These are phyloP conservation scores for Sclerurus mexicanus DNA, from an alignment of 2,113 vertebrate species.

Conservation along the genomic window DNA sequence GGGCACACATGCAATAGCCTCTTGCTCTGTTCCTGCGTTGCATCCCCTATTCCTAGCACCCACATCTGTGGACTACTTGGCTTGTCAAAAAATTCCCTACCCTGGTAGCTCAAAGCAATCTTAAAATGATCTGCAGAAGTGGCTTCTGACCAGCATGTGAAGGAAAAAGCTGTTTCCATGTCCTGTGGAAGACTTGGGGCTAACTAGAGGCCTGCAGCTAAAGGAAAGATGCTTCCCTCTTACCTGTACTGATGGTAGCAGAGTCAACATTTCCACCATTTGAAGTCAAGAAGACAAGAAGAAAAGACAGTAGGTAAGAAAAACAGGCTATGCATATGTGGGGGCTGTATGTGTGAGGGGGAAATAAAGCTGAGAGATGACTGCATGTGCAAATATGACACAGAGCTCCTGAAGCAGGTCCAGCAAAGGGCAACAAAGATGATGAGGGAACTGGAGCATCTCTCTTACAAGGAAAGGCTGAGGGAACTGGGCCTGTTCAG, in stretches of 20 bases:
- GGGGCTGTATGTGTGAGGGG: background rate
- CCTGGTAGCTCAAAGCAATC: background rate
- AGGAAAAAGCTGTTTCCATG: background rate
- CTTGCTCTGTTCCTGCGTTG: background rate
- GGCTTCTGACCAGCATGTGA: background rate
- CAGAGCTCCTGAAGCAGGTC: background rate
- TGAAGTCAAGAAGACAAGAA: background rate
- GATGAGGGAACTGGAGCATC: background rate
- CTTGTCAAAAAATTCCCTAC: background rate
- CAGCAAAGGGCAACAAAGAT: background rate
- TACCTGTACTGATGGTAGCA: background rate
- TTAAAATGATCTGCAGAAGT: background rate
- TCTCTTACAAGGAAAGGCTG: background rate
- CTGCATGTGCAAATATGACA: background rate
- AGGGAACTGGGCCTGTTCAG: background rate
- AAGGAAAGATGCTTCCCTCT: background rate
- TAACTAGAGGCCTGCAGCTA: background rate
- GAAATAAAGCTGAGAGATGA: background rate
- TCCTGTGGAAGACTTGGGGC: background rate
- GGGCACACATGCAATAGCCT: background rate
- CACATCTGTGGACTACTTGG: background rate
- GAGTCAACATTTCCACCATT: background rate
- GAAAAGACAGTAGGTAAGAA: slow-evolving; percentile 4
- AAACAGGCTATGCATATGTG: background rate
- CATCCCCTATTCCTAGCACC: background rate